A percentile compares a stretch with the other conserved stretches of the same genome.
Conservation (phyloP, 1,140 invertebrate species). For the Mamestra configurata region DNA sequence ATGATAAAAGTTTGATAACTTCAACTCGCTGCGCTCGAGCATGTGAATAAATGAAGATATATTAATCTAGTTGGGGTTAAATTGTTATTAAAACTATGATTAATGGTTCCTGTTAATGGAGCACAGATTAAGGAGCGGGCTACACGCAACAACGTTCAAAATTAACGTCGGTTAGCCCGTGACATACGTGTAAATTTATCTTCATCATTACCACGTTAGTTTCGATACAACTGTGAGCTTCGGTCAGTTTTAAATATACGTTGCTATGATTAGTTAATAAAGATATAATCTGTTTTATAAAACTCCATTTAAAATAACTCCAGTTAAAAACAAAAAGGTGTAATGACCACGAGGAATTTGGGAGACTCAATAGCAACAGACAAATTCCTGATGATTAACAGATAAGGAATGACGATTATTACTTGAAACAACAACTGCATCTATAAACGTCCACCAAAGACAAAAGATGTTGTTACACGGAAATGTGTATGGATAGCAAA, state of each 20-base stretch:
- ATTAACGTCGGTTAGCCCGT: slow-evolving; percentile 74
- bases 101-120: slow-evolving; percentile 84
- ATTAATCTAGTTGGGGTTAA: slow-evolving; percentile 86
- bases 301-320: slow-evolving; percentile 5
- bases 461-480: slow-evolving; percentile 24
- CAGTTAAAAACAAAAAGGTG: slow-evolving; percentile 1
- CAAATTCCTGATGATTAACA: slow-evolving; percentile 33
- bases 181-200: slow-evolving; percentile 82
- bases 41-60: slow-evolving; percentile 85
- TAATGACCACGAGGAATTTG: slow-evolving; percentile 24
- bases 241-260: slow-evolving; percentile 51
- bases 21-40: slow-evolving; percentile 64
- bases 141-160: slow-evolving; percentile 77
- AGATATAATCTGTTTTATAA: slow-evolving; percentile 32
- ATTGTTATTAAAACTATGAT: slow-evolving; percentile 88
- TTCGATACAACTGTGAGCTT: slow-evolving; percentile 66
- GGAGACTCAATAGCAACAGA: neutral
- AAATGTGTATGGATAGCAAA: slow-evolving; percentile 49
- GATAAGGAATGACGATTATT: slow-evolving; percentile 30
- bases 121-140: slow-evolving; percentile 81
- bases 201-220: slow-evolving; percentile 81
- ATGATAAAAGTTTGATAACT: slow-evolving; percentile 81
- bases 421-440: neutral
- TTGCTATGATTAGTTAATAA: slow-evolving; percentile 52
- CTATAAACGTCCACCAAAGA: slow-evolving; percentile 6